Base-by-base conservation (phyloP, 1,140 invertebrate genomes). In the Condylostylus longicornis region DNA sequence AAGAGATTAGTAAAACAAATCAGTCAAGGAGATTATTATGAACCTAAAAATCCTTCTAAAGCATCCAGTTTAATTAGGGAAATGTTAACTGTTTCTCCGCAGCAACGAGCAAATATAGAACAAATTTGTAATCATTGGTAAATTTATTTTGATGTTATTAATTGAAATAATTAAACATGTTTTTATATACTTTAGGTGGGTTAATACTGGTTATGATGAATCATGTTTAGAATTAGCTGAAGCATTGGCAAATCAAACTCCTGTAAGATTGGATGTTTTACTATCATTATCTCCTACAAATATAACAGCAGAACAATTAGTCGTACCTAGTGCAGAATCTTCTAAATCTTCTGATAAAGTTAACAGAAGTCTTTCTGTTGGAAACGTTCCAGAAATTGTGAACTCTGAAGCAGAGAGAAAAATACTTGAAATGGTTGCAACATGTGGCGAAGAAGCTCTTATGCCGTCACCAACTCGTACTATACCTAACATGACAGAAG, bases 1-100 rank as follows among this genome's bases (percentile, higher is more conserved):
- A 94, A 94, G 58, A 73, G 85, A 50, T 73, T 98, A 47, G 89
- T 97, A 33, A 85, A 86, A 63, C 93, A 98, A 65, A 98, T 99
- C 51, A 93, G 90, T 39, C 78, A 84, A 53, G 91, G 91, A 4
- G 88, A 94, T 62, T 98, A 97, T 64, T 96, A 88, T 54, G 91
- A 98, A 64, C 94, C 94, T 10, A 83, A 89, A 47, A 85, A 79
- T 50, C 86, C 86, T 22, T 95, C 94, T 83, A 88, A 81, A 46
- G 93, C 93, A 6, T 95, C 93, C 10, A 79, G 85, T 22, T 69
- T 99, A 14, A 98, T 99, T 38, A 74, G 82, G 29, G 82, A 87
- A 37, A 88, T 98, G 78, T 65, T 98, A 36, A 90, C 86, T 1
- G 89, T 96, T 1, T 83, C 86, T 53, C 88, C 93, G 0, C 65